phyloP scores from a whole-genome alignment of 2,888 invertebrate genomes.

The Torymus aiolomorphi region DNA sequence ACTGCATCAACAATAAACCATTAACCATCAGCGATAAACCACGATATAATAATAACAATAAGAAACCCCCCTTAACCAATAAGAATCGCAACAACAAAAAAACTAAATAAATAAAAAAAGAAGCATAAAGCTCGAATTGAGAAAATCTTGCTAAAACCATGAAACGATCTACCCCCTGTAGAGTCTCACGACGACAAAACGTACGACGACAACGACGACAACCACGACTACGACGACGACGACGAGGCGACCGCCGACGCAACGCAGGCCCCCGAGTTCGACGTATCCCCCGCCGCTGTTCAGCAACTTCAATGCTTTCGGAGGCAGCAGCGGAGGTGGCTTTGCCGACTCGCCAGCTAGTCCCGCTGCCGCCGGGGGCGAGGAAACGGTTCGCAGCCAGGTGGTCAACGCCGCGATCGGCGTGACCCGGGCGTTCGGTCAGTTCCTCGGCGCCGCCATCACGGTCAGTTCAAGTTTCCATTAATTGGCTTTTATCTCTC shows the following conservation, averaged over 20 bases:
- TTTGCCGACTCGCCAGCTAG: slow-evolving; percentile 39
- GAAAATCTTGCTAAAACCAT: no score
- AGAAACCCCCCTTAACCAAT: no score
- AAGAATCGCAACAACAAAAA: no score
- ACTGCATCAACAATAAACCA: no score
- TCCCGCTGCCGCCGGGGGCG: slow-evolving; percentile 59
- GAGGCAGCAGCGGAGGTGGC: slow-evolving; percentile 53
- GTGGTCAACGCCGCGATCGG: slow-evolving; percentile 85
- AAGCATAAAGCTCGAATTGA: no score
- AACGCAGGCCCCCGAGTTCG: slow-evolving; percentile 76
- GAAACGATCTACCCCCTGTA: no score
- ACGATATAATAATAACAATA: no score
- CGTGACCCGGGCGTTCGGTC: slow-evolving; percentile 86
- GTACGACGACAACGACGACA: slow-evolving; percentile 58
- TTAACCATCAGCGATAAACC: no score
- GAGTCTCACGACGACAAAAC: slow-evolving; percentile 42
- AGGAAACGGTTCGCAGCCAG: slow-evolving; percentile 76
- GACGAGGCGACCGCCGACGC: slow-evolving; percentile 49
- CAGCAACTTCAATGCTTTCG: slow-evolving; percentile 67
- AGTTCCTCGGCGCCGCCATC: slow-evolving; percentile 86
- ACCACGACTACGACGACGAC: slow-evolving; percentile 57
- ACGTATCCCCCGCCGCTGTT: slow-evolving; percentile 73
- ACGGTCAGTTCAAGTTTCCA: slow-evolving; percentile 77
- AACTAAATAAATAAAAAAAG: no score
- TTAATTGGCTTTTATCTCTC: no score